phyloP scores from a whole-genome alignment of 2,113 vertebrate genomes.

The Varanus komodoensis region DNA sequence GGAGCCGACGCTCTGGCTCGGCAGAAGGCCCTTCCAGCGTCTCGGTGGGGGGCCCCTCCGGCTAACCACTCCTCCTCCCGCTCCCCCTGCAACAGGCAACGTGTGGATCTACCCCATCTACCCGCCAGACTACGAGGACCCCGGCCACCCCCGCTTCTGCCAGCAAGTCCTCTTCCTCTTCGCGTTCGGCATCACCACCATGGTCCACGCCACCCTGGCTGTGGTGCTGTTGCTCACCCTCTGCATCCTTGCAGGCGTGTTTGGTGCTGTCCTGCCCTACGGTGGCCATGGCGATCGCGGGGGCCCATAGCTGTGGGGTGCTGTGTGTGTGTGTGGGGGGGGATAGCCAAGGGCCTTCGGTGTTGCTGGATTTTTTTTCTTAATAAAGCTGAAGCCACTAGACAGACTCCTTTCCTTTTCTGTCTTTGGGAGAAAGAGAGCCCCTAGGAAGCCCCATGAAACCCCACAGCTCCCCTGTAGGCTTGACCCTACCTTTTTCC shows the following conservation, averaged over 20 bases:
- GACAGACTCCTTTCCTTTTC: no score
- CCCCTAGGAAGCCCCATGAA: background rate
- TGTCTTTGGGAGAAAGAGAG: background rate
- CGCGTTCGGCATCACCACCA: constrained; percentile 38
- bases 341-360: background rate
- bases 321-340: background rate
- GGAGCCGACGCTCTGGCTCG: no score
- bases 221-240: background rate
- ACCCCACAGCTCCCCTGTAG: background rate
- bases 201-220: background rate
- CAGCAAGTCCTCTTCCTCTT: constrained; percentile 40
- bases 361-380: background rate
- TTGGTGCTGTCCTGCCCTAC: background rate
- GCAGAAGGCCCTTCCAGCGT: no score
- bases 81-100: constrained; percentile 24
- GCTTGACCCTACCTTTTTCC: no score
- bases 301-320: background rate
- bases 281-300: background rate
- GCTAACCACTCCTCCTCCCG: background rate
- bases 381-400: background rate
- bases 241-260: background rate
- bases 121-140: background rate
- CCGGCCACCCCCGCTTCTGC: background rate
- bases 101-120: constrained; percentile 48
- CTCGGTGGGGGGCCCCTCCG: accelerated